A percentile compares a stretch with the other conserved stretches of the same genome.
Evolutionary conservation across 2,888 invertebrate species (phyloP).

Genomic region (Vannuccia rotundouncinata): DNA sequence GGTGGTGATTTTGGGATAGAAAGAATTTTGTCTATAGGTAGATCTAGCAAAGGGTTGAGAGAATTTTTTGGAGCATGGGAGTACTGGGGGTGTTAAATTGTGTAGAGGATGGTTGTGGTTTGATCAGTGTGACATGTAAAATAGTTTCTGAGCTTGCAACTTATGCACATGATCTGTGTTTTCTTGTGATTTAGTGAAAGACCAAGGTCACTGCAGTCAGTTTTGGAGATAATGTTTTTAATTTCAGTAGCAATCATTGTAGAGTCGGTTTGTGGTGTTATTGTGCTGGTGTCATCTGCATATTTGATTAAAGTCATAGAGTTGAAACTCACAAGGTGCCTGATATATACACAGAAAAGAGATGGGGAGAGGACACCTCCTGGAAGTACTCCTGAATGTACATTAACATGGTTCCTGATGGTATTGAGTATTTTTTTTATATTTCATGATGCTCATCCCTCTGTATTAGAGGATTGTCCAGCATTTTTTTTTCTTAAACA

Average conservation of each 20-base stretch:
- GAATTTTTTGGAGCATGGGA: too few relatives aligned
- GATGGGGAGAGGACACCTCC: slow-evolving; percentile 1
- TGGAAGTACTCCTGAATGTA: slow-evolving; percentile 8
- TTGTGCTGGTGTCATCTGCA: slow-evolving; percentile 5
- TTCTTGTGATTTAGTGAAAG: slow-evolving; percentile 23
- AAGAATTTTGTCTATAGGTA: too few relatives aligned
- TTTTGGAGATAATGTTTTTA: slow-evolving; percentile 5
- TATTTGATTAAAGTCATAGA: slow-evolving; percentile 9
- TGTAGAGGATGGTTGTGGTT: too few relatives aligned
- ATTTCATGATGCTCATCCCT: too few relatives aligned
- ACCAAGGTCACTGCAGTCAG: slow-evolving; percentile 22
- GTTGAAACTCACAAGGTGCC: slow-evolving; percentile 3
- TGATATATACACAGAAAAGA: slow-evolving; percentile 18
- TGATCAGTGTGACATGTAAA: too few relatives aligned
- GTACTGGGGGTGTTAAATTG: too few relatives aligned
- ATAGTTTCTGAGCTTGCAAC: too few relatives aligned
- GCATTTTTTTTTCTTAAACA: too few relatives aligned
- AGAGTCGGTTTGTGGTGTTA: slow-evolving; percentile 9
- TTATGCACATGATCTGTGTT: slow-evolving; percentile 9
- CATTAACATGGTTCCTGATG: slow-evolving; percentile 1
- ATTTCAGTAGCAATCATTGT: slow-evolving; percentile 10
- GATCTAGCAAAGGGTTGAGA: too few relatives aligned
- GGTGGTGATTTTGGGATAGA: too few relatives aligned
- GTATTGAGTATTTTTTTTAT: slow-evolving; percentile 1
- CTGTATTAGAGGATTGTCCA: too few relatives aligned